These are phyloP conservation scores for Stichopus chloronotus DNA, from an alignment of 35 echinoderm and acorn worm species.

Conservation along the genomic window DNA sequence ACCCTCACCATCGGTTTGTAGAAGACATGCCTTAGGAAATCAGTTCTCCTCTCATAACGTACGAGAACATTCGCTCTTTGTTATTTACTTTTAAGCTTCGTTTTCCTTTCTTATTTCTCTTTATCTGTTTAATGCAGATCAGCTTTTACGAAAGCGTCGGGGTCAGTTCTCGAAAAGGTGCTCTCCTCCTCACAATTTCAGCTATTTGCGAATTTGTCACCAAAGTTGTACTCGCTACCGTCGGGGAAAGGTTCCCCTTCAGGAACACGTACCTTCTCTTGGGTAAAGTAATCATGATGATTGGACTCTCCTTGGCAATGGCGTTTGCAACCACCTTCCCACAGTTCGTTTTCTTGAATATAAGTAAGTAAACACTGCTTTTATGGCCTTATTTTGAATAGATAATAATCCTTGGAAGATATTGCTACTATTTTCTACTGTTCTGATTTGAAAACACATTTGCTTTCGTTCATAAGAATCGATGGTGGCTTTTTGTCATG, in stretches of 20 bases:
- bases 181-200: background rate
- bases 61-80: background rate
- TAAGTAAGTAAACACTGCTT: conserved; percentile 4
- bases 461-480: too few relatives aligned
- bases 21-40: background rate
- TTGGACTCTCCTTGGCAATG: conserved; percentile 17
- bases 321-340: background rate
- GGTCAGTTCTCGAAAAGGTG: background rate
- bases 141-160: conserved; percentile 41
- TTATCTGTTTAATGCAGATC: conserved; percentile 2
- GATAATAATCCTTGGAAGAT: too few relatives aligned
- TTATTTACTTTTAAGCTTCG: background rate
- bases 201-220: background rate
- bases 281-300: background rate
- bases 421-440: too few relatives aligned
- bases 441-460: too few relatives aligned
- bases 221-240: background rate
- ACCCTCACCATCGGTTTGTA: background rate
- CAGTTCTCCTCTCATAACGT: background rate
- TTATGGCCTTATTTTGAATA: background rate
- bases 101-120: background rate
- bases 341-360: conserved; percentile 32
- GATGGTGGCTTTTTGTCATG: too few relatives aligned
- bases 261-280: conserved; percentile 28
- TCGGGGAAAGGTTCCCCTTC: conserved; percentile 29